A percentile compares a stretch with the other conserved stretches of the same genome.
phyloP scores from a whole-genome alignment of 2,113 vertebrate genomes.

The Corydoras maculifer region DNA sequence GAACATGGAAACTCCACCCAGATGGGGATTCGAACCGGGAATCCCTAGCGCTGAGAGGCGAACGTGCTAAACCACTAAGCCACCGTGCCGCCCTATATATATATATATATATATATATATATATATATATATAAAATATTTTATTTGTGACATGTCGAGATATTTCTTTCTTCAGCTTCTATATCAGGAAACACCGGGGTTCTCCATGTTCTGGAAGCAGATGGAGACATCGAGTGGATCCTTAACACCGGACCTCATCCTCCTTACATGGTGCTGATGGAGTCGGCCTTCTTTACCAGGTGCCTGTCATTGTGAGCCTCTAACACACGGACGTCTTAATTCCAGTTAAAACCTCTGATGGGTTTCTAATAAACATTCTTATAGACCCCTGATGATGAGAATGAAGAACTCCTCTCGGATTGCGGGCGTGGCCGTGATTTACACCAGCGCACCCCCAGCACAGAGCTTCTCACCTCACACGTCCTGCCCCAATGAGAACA shows the following conservation, averaged over 20 bases:
- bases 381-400: slow-evolving; percentile 73
- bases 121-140: background rate
- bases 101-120: no score
- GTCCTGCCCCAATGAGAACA: slow-evolving; percentile 81
- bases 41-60: no score
- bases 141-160: background rate
- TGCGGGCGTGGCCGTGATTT: slow-evolving; percentile 78
- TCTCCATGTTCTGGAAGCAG: slow-evolving; percentile 80
- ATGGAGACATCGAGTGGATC: slow-evolving; percentile 79
- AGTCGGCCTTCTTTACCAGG: slow-evolving; percentile 80
- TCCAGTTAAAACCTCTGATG: background rate
- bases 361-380: background rate
- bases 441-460: slow-evolving; percentile 56
- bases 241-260: slow-evolving; percentile 71
- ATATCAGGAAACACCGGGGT: slow-evolving; percentile 82
- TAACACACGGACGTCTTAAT: background rate
- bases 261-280: slow-evolving; percentile 84
- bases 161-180: slow-evolving; percentile 52
- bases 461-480: slow-evolving; percentile 75
- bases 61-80: no score
- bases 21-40: no score
- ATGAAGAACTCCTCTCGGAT: slow-evolving; percentile 73
- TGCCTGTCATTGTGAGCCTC: slow-evolving; percentile 38
- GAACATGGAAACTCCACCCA: no score
- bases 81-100: no score